Base-by-base conservation (phyloP, 2,797 vertebrate species). In the Pangasius macronema region DNA sequence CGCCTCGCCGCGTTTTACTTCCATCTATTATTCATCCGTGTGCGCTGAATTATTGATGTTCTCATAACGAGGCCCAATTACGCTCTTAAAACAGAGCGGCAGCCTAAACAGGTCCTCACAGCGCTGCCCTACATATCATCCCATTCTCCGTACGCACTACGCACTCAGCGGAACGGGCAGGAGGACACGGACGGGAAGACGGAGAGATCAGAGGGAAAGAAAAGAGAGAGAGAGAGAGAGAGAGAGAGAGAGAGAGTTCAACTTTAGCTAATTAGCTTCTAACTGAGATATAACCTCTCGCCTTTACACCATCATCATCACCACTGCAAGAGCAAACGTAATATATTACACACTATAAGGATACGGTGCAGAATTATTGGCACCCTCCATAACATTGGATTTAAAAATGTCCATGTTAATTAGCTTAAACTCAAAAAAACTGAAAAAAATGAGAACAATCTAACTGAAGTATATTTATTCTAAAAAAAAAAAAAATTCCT, bases 51-150 rank as follows among this genome's bases (percentile, higher is more conserved):
- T 91, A 90, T 91, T 91, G 80, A 91, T 90, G 84, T 67, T 87
- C 84, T 91, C 87, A 90, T 91, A 90, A 89, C 82, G 75, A 91
- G 86, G 73, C 77, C 85, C 84, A 91, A 91, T 91, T 90, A 91
- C 86, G 73, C 86, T 89, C 86, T 85, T 88, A 90, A 91, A 91
- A 91, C 87, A 91, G 89, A 87, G 73, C 82, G 27, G 5, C 33
- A 49, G 89, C 57, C 89, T 85, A 83, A 86, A 90, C 89, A 87
- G 57, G 39, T 59, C 85, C 67, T 89, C 73, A 79, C 61, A 53
- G 55, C 22, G 46, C 80, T 84, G 86, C 59, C 86, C 86, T 84
- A 84, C 82, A 83, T 87, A 83, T 61, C 63, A 30, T 39, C 83
- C 85, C 59, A 82, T 85, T 89, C 88, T 85, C 80, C 39, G 75